Evolutionary conservation across 2,113 vertebrate genomes (phyloP), one percentile per base, ranked within the genome.

Genomic region (Oxyruncus cristatus): DNA sequence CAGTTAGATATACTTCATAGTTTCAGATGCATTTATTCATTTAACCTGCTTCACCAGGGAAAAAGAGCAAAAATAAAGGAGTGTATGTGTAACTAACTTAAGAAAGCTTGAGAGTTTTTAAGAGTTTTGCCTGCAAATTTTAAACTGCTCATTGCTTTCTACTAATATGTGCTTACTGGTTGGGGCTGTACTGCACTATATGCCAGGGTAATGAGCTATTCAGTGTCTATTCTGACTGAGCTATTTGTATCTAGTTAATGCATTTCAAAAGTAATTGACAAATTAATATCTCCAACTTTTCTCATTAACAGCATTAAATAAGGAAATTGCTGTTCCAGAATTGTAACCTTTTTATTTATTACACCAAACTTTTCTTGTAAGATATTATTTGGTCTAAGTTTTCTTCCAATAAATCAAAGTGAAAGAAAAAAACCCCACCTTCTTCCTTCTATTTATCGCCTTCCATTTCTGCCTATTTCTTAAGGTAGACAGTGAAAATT

Each of bases 271-370:
- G 21, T 72, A 95, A 91, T 58, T 92, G 96, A 92, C 77, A 95
- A 96, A 96, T 96, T 91, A 91, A 89, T 72, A 89, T 89, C 37
- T 72, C 52, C 63, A 94, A 84, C 79, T 95, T 96, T 87, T 87
- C 49, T 70, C 70, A 95, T 95, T 95, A 97, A 74, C 65, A 49
- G 37, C 61, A 93, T 95, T 96, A 92, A 94, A 95, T 79, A 85
- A 92, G 81, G 93, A 96, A 96, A 95, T 89, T 61, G 62, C 14
- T 91, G 88, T 96, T 97, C 89, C 94, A 91, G 89, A 89, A 88
- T 85, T 66, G n/a, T 74, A 88, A 73, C 24, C 16, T 85, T 85
- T 96, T 92, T 78, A 93, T 92, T 95, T 95, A 93, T 96, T 89
- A 93, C 49, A 91, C n/a, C 19, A 89, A 93, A 70, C 19, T 83